These are phyloP conservation scores for Hycleus phaleratus DNA, from an alignment of 1,140 invertebrate species.

Conservation along the genomic window DNA sequence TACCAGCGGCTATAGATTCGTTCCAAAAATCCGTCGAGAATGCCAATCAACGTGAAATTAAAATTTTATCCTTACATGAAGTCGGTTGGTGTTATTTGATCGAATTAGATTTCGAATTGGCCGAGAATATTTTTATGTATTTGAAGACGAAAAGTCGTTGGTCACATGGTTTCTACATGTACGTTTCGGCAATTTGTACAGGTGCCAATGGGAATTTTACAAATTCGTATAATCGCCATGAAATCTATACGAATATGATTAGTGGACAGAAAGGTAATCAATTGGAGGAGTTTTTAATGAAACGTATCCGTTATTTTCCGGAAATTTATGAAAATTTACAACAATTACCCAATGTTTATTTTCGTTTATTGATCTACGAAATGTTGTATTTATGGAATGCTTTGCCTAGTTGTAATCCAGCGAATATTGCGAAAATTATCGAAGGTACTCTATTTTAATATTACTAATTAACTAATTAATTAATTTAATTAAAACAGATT, in stretches of 20 bases:
- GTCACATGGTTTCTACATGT: conserved; percentile 65
- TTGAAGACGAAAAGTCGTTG: conserved; percentile 56
- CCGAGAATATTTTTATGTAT: conserved; percentile 49
- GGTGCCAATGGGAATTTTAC: conserved; percentile 26
- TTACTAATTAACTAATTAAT: background rate
- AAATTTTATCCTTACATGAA: conserved; percentile 61
- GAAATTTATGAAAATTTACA: conserved; percentile 7
- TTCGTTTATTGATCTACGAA: conserved; percentile 57
- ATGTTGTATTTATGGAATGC: conserved; percentile 67
- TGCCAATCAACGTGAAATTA: conserved; percentile 59
- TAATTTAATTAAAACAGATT: conserved; percentile 12
- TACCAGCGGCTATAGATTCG: conserved; percentile 49
- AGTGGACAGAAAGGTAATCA: conserved; percentile 23
- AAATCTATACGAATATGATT: conserved; percentile 6
- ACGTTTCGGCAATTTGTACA: conserved; percentile 45
- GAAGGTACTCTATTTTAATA: conserved; percentile 32
- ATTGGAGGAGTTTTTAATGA: conserved; percentile 31
- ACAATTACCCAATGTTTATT: conserved; percentile 39
- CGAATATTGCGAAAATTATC: conserved; percentile 45
- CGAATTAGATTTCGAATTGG: conserved; percentile 52
- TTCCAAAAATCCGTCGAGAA: conserved; percentile 53
- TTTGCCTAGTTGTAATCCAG: conserved; percentile 51
- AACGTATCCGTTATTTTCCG: conserved; percentile 28
- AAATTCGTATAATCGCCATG: background rate
- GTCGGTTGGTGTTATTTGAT: conserved; percentile 66